Evolutionary conservation across 2,888 invertebrate species (phyloP).

Genomic region (Cerastoderma edule): DNA sequence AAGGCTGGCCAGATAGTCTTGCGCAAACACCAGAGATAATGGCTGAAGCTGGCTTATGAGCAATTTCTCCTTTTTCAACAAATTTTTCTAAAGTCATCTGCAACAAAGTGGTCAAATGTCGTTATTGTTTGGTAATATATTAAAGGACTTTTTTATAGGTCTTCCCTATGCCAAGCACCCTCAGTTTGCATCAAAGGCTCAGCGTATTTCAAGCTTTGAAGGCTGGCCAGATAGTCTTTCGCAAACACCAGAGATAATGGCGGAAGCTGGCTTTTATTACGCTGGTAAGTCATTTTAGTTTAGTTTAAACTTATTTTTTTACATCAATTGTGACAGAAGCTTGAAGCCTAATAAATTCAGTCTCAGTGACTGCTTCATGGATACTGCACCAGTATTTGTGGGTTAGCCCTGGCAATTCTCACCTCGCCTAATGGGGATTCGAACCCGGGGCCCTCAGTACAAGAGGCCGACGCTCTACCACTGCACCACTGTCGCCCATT

Average conservation of each 20-base stretch:
- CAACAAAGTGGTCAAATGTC: neutral
- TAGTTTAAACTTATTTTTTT: too few relatives aligned
- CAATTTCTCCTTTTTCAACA: neutral
- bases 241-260: conserved; percentile 91
- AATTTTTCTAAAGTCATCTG: neutral
- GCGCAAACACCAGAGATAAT: conserved; percentile 91
- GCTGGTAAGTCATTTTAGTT: conserved; percentile 87
- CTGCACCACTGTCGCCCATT: too few relatives aligned
- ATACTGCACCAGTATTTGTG: too few relatives aligned
- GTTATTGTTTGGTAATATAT: too few relatives aligned
- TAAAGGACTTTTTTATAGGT: conserved; percentile 23
- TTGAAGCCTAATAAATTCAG: too few relatives aligned
- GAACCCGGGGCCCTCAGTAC: too few relatives aligned
- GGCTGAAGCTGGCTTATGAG: conserved; percentile 88
- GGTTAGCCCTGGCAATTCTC: too few relatives aligned
- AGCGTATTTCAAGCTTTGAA: conserved; percentile 55
- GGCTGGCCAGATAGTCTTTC: conserved; percentile 91
- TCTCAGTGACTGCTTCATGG: too few relatives aligned
- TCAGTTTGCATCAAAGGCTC: conserved; percentile 51
- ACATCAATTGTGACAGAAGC: too few relatives aligned
- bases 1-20: conserved; percentile 90
- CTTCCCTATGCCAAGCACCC: conserved; percentile 56
- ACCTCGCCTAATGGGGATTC: too few relatives aligned
- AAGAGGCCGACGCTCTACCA: too few relatives aligned
- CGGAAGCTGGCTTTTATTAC: conserved; percentile 96